Evolutionary conservation across 1,140 invertebrate genomes (phyloP), one percentile per base, ranked within the genome.

Genomic region (Oryctes rhinoceros): DNA sequence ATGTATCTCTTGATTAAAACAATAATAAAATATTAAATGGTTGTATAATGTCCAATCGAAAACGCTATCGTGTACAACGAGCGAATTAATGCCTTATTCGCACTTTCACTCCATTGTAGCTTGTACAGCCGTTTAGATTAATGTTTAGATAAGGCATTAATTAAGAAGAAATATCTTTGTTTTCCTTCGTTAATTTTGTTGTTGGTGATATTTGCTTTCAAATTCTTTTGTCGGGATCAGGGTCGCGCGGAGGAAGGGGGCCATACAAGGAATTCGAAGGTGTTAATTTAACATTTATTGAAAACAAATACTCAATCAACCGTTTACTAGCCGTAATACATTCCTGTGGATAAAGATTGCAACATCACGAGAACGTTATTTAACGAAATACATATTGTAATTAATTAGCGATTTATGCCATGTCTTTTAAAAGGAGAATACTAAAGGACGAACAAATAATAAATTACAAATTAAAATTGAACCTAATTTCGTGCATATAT

Each of bases 11-110:
- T 24, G 65, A 71, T 71, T 71, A 37, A 18, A 35, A 37, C 65
- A 71, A 71, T 37, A 35, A 35, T 71, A 35, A 71, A 4, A 24
- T 71, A 71, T 71, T 24, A 71, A 71, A 71, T 71, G 65, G 35
- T 71, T 71, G 65, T 71, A 71, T 71, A 71, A 71, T 13, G 65
- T 71, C 13, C 20, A 37, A 37, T 71, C 24, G 65, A 71, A 71
- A 59, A 59, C 15, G 53, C 53, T 71, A 71, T 71, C 20, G 11
- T 71, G 35, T 35, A 71, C 35, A 71, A 10, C 13, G 6, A 71
- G 35, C 65, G 37, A 71, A 35, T 71, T 71, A 71, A 71, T 71
- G 65, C 20, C 35, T 24, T 24, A 37, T 35, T 71, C 65, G 20
- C 65, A 71, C 65, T 71, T 71, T 71, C 65, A 37, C 35, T 71